phyloP scores from a whole-genome alignment of 2,888 invertebrate species.

The Philaethria dido region DNA sequence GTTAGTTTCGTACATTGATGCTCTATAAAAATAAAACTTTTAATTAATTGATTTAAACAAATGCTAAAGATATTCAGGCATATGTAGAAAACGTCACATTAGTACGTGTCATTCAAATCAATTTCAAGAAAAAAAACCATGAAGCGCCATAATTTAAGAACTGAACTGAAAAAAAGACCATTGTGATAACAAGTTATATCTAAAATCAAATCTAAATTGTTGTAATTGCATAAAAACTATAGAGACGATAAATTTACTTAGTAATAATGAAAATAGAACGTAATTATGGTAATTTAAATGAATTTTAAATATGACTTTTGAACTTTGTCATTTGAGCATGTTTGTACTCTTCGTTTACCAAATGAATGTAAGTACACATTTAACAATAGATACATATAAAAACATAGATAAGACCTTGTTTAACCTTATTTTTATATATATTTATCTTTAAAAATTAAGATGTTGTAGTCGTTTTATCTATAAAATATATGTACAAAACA shows the following conservation, averaged over 20 bases:
- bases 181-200: too few relatives aligned
- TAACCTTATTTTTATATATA: background rate
- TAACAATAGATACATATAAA: constrained; percentile 13
- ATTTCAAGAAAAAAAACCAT: too few relatives aligned
- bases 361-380: constrained; percentile 30
- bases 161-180: too few relatives aligned
- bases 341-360: constrained; percentile 40
- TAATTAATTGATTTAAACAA: too few relatives aligned
- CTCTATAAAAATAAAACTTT: background rate
- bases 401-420: constrained; percentile 23
- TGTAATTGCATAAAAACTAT: background rate
- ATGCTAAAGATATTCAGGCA: too few relatives aligned
- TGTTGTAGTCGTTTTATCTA: background rate
- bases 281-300: constrained; percentile 50
- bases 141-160: too few relatives aligned
- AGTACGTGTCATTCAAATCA: too few relatives aligned
- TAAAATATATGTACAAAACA: background rate
- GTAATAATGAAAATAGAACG: background rate
- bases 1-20: background rate
- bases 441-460: background rate
- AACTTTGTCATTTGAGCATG: constrained; percentile 49
- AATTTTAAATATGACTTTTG: constrained; percentile 55
- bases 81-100: too few relatives aligned
- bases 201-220: background rate
- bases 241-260: background rate